These are phyloP conservation scores for Solenopsis fugax DNA, from an alignment of 1,140 invertebrate species.

Conservation along the genomic window DNA sequence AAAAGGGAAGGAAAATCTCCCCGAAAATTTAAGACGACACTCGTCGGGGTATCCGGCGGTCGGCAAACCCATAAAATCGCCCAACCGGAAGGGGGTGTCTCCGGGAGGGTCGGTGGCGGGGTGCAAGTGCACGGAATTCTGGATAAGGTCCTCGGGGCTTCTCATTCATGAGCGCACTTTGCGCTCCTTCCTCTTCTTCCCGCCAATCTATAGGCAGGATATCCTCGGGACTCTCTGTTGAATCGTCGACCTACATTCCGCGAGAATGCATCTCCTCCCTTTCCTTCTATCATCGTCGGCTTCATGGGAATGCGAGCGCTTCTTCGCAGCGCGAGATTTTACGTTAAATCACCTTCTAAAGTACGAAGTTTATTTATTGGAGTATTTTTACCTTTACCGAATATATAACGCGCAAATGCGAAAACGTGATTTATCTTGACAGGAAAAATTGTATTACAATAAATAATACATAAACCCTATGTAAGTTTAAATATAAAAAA, in stretches of 20 bases:
- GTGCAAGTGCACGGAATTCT: conserved; percentile 80
- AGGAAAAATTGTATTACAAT: not conserved
- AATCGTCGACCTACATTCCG: conserved; percentile 81
- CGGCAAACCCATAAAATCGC: conserved; percentile 74
- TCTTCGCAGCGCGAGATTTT: conserved; percentile 12
- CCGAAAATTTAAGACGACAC: conserved; percentile 72
- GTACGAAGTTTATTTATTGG: not conserved
- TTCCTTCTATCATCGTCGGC: conserved; percentile 49
- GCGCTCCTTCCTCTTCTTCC: conserved; percentile 74
- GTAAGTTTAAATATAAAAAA: conserved; percentile 4
- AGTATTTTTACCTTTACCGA: conserved; percentile 11
- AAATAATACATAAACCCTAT: not conserved
- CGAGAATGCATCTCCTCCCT: conserved; percentile 61
- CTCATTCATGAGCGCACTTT: conserved; percentile 79
- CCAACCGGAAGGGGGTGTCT: conserved; percentile 83
- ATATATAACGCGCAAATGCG: not conserved
- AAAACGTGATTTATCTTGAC: not conserved
- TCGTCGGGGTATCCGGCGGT: conserved; percentile 69
- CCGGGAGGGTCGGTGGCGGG: conserved; percentile 70
- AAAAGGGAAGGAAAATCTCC: conserved; percentile 49
- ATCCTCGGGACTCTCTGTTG: conserved; percentile 76
- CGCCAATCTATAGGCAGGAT: conserved; percentile 81
- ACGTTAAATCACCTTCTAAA: conserved; percentile 38
- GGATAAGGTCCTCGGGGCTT: conserved; percentile 71
- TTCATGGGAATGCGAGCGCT: conserved; percentile 67